Conservation (phyloP, 2,888 invertebrate genomes). For the Drosophila eohydei region DNA sequence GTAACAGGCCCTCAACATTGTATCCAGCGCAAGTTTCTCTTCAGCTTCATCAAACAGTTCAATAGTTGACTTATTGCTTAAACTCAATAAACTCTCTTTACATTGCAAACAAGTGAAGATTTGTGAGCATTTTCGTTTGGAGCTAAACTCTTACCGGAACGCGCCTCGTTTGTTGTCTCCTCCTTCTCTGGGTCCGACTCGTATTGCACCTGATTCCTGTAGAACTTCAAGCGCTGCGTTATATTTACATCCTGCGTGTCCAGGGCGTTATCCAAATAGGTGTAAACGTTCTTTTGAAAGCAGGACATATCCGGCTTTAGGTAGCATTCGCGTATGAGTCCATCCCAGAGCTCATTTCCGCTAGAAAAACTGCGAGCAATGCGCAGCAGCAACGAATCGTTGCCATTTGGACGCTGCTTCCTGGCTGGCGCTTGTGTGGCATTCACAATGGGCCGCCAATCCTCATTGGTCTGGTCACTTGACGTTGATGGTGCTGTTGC, state of each 20-base stretch:
- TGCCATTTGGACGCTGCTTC: constrained; percentile 26
- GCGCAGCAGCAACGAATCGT: constrained; percentile 77
- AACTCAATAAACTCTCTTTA: not conserved
- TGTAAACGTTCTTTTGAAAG: constrained; percentile 91
- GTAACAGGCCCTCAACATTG: not conserved
- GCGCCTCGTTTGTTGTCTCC: constrained; percentile 34
- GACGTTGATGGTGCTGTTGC: constrained; percentile 11
- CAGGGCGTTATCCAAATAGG: constrained; percentile 89
- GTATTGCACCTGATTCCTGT: constrained; percentile 88
- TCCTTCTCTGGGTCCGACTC: constrained; percentile 75
- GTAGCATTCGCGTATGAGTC: constrained; percentile 90
- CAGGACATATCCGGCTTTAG: constrained; percentile 89
- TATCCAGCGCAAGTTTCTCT: not conserved
- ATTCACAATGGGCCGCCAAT: constrained; percentile 67
- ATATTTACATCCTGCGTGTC: constrained; percentile 88
- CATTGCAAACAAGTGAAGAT: not conserved
- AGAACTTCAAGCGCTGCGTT: constrained; percentile 88
- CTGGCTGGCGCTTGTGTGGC: constrained; percentile 25
- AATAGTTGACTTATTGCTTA: not conserved
- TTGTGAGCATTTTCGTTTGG: not conserved
- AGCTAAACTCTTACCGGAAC: constrained; percentile 58
- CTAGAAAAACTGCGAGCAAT: constrained; percentile 83
- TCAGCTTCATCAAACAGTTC: not conserved
- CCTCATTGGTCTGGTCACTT: constrained; percentile 37
- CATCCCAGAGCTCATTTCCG: constrained; percentile 90